These are phyloP conservation scores for zebrafish (Danio rerio) DNA, from an alignment of 2,113 vertebrate species.

Conservation along the genomic window DNA sequence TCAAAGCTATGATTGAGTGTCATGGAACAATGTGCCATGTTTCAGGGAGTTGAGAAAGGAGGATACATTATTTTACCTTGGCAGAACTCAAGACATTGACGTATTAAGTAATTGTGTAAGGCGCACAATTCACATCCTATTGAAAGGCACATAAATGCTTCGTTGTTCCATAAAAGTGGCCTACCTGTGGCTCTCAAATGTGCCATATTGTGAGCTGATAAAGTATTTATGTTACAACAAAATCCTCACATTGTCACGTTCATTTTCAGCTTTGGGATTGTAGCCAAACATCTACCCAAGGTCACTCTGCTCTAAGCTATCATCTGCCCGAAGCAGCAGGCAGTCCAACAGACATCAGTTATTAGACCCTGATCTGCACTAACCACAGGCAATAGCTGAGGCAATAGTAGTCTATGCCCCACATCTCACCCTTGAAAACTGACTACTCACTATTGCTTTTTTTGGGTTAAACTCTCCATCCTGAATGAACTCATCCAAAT, in stretches of 20 bases:
- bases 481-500: not conserved
- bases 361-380: conserved; percentile 36
- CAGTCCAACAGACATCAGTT: conserved; percentile 21
- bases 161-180: conserved; percentile 6
- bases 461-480: conserved; percentile 24
- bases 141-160: conserved; percentile 29
- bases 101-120: conserved; percentile 18
- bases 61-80: not conserved
- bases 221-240: conserved; percentile 36
- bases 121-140: not conserved
- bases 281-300: conserved; percentile 44
- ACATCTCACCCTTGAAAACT: conserved; percentile 6
- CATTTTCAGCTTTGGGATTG: conserved; percentile 35
- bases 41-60: conserved; percentile 15
- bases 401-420: conserved; percentile 22
- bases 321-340: conserved; percentile 21
- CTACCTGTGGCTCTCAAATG: conserved; percentile 28
- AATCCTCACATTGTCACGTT: conserved; percentile 14
- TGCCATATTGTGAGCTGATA: not conserved
- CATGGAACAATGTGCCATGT: conserved; percentile 10
- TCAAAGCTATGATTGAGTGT: conserved; percentile 39
- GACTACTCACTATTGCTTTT: conserved; percentile 20
- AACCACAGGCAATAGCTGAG: conserved; percentile 21
- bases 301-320: conserved; percentile 44
- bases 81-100: not conserved